A percentile compares a stretch with the other conserved stretches of the same genome.
phyloP scores from a whole-genome alignment of 2,888 invertebrate genomes.

The Acanthoscelides obtectus region DNA sequence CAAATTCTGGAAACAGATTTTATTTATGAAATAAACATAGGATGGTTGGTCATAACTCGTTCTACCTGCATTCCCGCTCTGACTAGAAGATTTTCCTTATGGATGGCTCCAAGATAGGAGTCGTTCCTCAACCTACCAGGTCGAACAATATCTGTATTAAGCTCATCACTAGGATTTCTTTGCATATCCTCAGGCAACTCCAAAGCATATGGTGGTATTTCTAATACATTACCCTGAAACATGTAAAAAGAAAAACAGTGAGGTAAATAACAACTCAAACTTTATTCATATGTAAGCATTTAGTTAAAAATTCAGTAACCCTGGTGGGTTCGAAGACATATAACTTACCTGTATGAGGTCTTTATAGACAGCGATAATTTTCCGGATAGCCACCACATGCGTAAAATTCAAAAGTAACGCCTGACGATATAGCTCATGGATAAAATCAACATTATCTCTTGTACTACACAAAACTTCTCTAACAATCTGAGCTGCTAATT shows the following conservation, averaged over 20 bases:
- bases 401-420: slow-evolving; percentile 83
- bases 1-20: slow-evolving; percentile 56
- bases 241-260: too few relatives aligned
- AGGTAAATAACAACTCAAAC: too few relatives aligned
- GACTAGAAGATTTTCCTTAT: slow-evolving; percentile 72
- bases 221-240: slow-evolving; percentile 65
- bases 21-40: slow-evolving; percentile 4
- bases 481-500: slow-evolving; percentile 61
- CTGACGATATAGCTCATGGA: slow-evolving; percentile 91
- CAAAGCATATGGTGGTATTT: slow-evolving; percentile 77
- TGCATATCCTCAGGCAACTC: slow-evolving; percentile 55
- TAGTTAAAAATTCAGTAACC: too few relatives aligned
- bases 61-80: slow-evolving; percentile 75
- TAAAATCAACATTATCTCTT: slow-evolving; percentile 89
- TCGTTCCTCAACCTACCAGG: slow-evolving; percentile 68
- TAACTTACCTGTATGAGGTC: slow-evolving; percentile 69
- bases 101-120: slow-evolving; percentile 80
- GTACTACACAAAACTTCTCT: slow-evolving; percentile 82
- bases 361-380: slow-evolving; percentile 88
- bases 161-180: slow-evolving; percentile 26
- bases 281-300: too few relatives aligned
- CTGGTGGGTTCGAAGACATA: too few relatives aligned
- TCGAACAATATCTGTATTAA: slow-evolving; percentile 14
- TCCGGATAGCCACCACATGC: slow-evolving; percentile 81
- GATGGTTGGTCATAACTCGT: slow-evolving; percentile 3